Conservation (phyloP, 2,888 invertebrate species). For the Bombyx huttoni region DNA sequence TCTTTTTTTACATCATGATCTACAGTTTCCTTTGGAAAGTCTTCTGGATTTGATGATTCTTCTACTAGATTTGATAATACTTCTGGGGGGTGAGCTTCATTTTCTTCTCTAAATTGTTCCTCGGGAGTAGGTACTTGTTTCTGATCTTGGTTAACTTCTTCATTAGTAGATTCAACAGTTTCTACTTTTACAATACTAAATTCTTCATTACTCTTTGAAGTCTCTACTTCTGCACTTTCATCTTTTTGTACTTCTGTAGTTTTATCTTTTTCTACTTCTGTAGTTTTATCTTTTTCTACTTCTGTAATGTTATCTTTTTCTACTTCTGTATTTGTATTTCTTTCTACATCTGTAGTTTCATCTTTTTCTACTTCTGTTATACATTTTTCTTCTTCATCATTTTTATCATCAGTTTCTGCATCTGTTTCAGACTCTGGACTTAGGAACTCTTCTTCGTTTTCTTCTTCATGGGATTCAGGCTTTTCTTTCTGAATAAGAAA, state of each 20-base stretch:
- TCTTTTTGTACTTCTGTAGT: neutral
- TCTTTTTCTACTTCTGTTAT: constrained; percentile 14
- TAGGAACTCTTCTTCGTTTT: constrained; percentile 62
- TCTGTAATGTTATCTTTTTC: neutral
- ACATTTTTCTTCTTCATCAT: constrained; percentile 20
- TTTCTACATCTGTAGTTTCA: constrained; percentile 11
- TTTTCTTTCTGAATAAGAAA: constrained; percentile 26
- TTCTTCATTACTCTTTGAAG: constrained; percentile 3
- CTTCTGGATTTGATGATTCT: neutral
- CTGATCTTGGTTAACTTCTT: constrained; percentile 1
- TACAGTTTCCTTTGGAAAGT: no score
- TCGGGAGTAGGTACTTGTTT: neutral
- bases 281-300: constrained; percentile 1
- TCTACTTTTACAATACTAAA: neutral
- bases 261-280: neutral
- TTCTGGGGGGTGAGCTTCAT: no score
- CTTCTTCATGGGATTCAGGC: constrained; percentile 42
- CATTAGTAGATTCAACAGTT: neutral
- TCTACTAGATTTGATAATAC: neutral
- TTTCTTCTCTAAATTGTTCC: no score
- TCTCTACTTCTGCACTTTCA: neutral
- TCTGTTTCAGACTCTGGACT: constrained; percentile 62
- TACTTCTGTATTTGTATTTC: constrained; percentile 1
- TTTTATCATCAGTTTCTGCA: constrained; percentile 22
- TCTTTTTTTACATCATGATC: neutral